phyloP scores from a whole-genome alignment of 2,888 invertebrate species.

The Xanthorhoe spadicearia region DNA sequence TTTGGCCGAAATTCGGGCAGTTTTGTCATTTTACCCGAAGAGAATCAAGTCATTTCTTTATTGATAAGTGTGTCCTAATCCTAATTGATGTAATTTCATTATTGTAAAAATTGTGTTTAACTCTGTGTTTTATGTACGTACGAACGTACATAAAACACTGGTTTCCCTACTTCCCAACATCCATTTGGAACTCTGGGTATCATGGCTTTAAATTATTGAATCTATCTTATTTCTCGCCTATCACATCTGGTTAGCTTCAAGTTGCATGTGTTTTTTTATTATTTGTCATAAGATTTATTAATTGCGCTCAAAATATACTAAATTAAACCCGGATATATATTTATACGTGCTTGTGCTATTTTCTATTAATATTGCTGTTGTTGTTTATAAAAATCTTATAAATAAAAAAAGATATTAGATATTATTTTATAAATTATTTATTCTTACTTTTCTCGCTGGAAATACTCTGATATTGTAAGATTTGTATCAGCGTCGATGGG shows the following conservation, averaged over 20 bases:
- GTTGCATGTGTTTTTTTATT: neutral
- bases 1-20: neutral
- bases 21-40: neutral
- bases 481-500: neutral
- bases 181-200: conserved; percentile 20
- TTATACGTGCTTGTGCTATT: neutral
- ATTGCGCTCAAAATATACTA: neutral
- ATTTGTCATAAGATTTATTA: too few species aligned
- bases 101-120: neutral
- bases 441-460: neutral
- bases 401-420: neutral
- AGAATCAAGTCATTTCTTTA: too few species aligned
- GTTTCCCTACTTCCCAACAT: conserved; percentile 14
- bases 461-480: neutral
- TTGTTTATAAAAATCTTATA: neutral
- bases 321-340: neutral
- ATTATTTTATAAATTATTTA: too few species aligned
- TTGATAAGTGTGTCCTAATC: too few species aligned
- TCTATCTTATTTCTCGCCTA: neutral
- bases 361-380: neutral
- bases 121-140: neutral
- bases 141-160: conserved; percentile 6
- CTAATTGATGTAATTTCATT: too few species aligned
- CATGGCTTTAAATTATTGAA: conserved; percentile 1
- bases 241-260: neutral